Conservation (phyloP, 2,888 invertebrate genomes). For the Neria commutata region DNA sequence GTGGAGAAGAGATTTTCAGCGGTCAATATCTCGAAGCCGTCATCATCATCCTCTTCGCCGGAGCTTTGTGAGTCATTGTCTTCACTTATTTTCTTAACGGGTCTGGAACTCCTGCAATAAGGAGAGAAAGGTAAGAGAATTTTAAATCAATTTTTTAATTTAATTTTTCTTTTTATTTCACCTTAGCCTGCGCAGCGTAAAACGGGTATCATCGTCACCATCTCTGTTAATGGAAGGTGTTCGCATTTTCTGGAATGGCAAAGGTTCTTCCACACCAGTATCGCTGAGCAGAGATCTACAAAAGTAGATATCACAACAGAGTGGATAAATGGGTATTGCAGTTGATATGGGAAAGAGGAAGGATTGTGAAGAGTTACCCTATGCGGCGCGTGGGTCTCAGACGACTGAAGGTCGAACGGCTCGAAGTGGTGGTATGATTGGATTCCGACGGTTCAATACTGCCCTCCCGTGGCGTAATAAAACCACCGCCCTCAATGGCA, state of each 20-base stretch:
- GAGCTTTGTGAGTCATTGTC: conserved; percentile 85
- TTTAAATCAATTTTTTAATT: conserved; percentile 13
- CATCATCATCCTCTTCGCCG: conserved; percentile 86
- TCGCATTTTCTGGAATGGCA: conserved; percentile 66
- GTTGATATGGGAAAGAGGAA: neutral
- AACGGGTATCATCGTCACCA: conserved; percentile 66
- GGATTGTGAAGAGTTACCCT: conserved; percentile 64
- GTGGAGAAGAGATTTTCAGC: conserved; percentile 91
- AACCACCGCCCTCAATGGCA: conserved; percentile 88
- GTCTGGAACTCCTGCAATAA: conserved; percentile 69
- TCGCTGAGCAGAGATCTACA: conserved; percentile 71
- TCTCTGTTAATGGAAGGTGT: conserved; percentile 67
- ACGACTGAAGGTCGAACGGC: conserved; percentile 63
- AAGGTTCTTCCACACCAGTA: conserved; percentile 73
- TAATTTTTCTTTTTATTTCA: conserved; percentile 38
- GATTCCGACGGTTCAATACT: conserved; percentile 78
- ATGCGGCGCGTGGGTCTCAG: conserved; percentile 68
- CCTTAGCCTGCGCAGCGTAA: conserved; percentile 73
- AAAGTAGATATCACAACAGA: neutral
- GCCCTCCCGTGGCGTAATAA: conserved; percentile 69
- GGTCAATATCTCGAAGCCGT: conserved; percentile 88
- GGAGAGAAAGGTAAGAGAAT: neutral
- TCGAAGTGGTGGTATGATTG: conserved; percentile 65
- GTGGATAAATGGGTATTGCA: neutral
- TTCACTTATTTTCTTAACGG: conserved; percentile 66